These are phyloP conservation scores for Cynopterus brachyotis DNA, from an alignment of 2,113 vertebrate species.

Conservation along the genomic window DNA sequence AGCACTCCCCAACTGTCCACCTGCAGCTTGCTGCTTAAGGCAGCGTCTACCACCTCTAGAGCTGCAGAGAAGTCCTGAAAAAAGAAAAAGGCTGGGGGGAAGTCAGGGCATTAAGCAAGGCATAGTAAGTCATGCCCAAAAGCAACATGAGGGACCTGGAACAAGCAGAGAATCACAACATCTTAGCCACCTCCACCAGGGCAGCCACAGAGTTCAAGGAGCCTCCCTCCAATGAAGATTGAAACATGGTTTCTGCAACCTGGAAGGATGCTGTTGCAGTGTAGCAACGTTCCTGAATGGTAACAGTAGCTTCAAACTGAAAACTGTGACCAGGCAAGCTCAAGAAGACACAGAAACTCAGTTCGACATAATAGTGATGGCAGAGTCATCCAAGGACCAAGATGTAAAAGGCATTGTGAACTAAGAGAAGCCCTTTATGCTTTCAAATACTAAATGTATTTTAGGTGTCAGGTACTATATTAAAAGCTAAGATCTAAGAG, in stretches of 20 bases:
- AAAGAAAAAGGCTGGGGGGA: neutral
- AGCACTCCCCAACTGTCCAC: neutral
- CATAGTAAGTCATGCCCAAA: neutral
- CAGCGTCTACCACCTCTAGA: neutral
- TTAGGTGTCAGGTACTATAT: neutral
- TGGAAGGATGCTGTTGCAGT: neutral
- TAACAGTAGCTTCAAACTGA: neutral
- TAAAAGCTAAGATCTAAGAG: neutral
- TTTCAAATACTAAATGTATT: neutral
- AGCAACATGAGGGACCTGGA: neutral
- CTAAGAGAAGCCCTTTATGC: neutral
- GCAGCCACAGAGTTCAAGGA: neutral
- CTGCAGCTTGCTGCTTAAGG: neutral
- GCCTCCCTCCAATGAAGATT: neutral
- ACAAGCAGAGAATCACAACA: neutral
- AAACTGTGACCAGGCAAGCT: constrained; percentile 15
- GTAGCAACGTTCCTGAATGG: neutral
- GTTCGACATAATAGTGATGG: neutral
- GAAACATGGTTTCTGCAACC: neutral
- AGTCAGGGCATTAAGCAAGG: neutral
- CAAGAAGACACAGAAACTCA: neutral
- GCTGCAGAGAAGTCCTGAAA: neutral
- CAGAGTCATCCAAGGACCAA: neutral
- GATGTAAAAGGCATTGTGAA: neutral
- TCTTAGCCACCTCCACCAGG: neutral